A percentile compares a stretch with the other conserved stretches of the same genome.
Conservation (phyloP, 1,140 invertebrate species). For the Hyles euphorbiae region DNA sequence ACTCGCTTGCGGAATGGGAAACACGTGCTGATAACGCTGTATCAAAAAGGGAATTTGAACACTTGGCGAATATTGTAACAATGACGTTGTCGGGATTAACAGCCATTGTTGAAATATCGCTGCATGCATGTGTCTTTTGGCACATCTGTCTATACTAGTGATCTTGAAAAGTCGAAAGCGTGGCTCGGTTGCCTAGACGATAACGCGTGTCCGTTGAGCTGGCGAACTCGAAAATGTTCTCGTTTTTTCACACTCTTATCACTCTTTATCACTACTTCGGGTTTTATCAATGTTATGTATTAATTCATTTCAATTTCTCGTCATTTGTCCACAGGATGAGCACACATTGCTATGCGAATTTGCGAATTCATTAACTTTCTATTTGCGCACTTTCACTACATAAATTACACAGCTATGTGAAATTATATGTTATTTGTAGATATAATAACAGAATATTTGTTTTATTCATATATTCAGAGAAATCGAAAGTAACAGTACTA, state of each 20-base stretch:
- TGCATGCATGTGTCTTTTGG: neutral
- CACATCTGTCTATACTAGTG: slow-evolving; percentile 7
- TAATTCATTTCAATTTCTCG: too few species aligned
- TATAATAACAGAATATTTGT: too few species aligned
- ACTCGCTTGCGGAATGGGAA: slow-evolving; percentile 10
- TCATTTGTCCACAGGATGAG: slow-evolving; percentile 4
- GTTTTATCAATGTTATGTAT: too few species aligned
- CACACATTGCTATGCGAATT: slow-evolving; percentile 10
- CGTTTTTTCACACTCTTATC: too few species aligned
- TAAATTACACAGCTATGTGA: too few species aligned
- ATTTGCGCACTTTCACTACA: slow-evolving; percentile 13
- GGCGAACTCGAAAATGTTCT: too few species aligned
- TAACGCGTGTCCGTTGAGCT: slow-evolving; percentile 7
- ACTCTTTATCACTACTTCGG: too few species aligned
- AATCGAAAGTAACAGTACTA: too few species aligned
- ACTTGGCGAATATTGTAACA: neutral
- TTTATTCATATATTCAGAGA: too few species aligned
- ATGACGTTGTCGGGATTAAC: neutral
- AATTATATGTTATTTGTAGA: too few species aligned
- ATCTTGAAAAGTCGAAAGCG: slow-evolving; percentile 5
- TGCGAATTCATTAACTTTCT: slow-evolving; percentile 18
- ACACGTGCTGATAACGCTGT: slow-evolving; percentile 14
- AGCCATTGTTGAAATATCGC: neutral
- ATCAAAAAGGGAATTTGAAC: neutral
- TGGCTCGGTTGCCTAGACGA: slow-evolving; percentile 12